Percentiles rank a stretch among this genome's conserved stretches.
Evolutionary conservation across 2,888 invertebrate species (phyloP).

Genomic region (Heliconius erato): DNA sequence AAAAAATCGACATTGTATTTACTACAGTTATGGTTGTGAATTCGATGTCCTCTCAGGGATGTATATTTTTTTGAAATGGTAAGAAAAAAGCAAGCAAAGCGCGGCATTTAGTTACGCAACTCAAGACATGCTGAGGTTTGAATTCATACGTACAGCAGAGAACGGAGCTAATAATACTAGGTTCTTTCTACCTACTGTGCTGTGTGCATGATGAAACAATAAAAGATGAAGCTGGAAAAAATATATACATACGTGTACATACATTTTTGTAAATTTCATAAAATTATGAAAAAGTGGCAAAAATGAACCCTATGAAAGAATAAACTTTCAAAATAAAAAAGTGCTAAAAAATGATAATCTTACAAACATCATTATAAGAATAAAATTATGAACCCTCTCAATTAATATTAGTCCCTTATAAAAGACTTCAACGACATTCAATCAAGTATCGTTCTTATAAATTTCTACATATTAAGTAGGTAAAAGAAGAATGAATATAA

Average conservation of each 20-base stretch:
- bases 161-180: no score
- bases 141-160: no score
- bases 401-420: constrained; percentile 42
- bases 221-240: background rate
- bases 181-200: no score
- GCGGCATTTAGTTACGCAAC: no score
- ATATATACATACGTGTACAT: background rate
- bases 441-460: background rate
- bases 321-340: no score
- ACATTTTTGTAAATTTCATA: background rate
- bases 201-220: no score
- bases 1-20: no score
- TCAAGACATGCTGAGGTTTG: no score
- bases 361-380: background rate
- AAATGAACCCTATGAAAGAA: background rate
- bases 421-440: constrained; percentile 65
- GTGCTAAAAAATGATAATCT: background rate
- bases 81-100: no score
- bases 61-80: no score
- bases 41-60: no score
- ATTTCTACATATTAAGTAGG: background rate
- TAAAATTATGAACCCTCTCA: background rate
- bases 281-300: background rate
- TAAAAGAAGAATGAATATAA: background rate
- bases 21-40: no score